Conservation (phyloP, 2,888 invertebrate genomes). For the Cheilosia vernalis region DNA sequence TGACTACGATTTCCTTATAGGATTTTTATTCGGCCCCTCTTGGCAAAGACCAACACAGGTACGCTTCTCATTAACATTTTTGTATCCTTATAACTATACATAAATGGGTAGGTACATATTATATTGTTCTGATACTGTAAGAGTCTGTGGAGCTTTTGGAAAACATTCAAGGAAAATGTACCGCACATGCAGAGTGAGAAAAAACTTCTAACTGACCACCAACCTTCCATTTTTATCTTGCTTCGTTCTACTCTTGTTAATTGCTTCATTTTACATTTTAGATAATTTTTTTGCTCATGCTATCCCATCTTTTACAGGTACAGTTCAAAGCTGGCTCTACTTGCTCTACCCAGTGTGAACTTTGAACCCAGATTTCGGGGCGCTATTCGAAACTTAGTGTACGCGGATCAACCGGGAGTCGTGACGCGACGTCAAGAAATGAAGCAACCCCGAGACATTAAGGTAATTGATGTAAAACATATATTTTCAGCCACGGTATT, state of each 20-base stretch:
- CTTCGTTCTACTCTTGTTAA: not conserved
- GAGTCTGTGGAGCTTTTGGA: no score
- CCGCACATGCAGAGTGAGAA: no score
- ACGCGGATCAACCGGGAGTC: constrained; percentile 92
- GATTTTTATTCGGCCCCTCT: no score
- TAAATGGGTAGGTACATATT: no score
- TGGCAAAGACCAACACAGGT: no score
- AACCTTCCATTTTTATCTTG: no score
- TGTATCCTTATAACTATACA: no score
- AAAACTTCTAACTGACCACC: no score
- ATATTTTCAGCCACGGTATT: not conserved
- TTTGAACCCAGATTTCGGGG: constrained; percentile 97
- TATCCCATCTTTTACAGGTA: constrained; percentile 84
- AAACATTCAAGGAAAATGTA: no score
- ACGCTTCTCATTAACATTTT: no score
- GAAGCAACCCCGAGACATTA: constrained; percentile 90
- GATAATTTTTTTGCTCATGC: not conserved
- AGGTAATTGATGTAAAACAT: constrained; percentile 84
- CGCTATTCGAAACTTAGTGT: constrained; percentile 94
- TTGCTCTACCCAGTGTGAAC: constrained; percentile 95
- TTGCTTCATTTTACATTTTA: not conserved
- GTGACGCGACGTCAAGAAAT: constrained; percentile 93
- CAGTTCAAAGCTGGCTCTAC: constrained; percentile 91
- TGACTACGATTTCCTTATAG: no score
- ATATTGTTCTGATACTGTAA: no score